Evolutionary conservation across 2,888 invertebrate species (phyloP), one percentile per base, ranked within the genome.

Genomic region (Lochmaea crataegi): DNA sequence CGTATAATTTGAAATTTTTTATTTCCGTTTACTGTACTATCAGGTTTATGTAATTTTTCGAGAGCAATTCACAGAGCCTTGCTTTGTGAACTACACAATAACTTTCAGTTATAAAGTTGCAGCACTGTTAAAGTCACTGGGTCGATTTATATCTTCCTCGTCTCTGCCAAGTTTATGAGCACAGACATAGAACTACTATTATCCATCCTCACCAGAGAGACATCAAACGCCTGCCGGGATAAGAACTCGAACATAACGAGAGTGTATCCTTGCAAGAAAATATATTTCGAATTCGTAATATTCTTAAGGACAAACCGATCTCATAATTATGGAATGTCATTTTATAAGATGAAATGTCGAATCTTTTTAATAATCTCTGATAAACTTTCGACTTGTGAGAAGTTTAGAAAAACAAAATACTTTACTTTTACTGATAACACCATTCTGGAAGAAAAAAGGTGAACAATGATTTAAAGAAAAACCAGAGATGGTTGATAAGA

Each of bases 141-240:
- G 78, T 83, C 84, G 84, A 85, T 85, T 85, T 85, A 85, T 84
- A 84, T 83, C 84, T 84, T 84, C 84, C 85, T 85, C 82, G 81
- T 82, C 83, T 83, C 83, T 82, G 80, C 78, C 78, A 77, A 79
- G 78, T 85, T 84, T 84, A 84, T 80, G 84, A 83, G 79, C 83
- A 80, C 81, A 82, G 80, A 83, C 83, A 83, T 79, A 81, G 82
- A 70, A 57, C 80, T 76, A 70, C 79, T 78, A 80, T 81, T 82
- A 82, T 79, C 77, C 75, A 75, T 79, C 78, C 76, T 76, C 78
- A 79, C 77, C 72, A 41, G 71, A 41, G 38, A 48, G 75, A 81
- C 81, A 81, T 81, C 82, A 81, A 82, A 83, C 80, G 75, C 38
- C 42, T 42, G 61, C 61, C 61, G 67, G 69, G 66, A 70, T 38